A percentile compares a stretch with the other conserved stretches of the same genome.
phyloP scores from a whole-genome alignment of 1,140 invertebrate species.

The Maniola jurtina region DNA sequence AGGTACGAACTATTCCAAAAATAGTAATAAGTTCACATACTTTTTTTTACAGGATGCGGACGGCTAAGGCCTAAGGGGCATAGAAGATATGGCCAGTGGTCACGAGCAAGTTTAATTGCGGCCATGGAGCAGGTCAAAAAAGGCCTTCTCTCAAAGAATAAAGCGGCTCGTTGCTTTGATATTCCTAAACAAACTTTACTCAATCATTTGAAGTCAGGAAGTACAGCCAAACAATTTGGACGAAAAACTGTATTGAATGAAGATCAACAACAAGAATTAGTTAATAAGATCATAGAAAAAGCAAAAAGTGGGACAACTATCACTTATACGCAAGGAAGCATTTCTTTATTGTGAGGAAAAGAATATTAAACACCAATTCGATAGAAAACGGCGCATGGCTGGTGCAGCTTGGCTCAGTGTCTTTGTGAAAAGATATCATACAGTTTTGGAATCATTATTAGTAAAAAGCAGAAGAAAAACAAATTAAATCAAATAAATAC shows the following conservation, averaged over 20 bases:
- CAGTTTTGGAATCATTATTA: too few relatives aligned
- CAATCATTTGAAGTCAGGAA: background rate
- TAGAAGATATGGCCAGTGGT: background rate
- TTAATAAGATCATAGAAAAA: background rate
- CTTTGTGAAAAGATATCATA: background rate
- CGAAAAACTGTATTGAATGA: background rate
- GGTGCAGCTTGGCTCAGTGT: background rate
- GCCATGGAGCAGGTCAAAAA: background rate
- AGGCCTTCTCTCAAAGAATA: background rate
- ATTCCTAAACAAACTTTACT: background rate
- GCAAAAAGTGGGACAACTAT: background rate
- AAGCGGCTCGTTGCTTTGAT: background rate
- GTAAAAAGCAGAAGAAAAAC: too few relatives aligned
- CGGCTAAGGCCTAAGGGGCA: background rate
- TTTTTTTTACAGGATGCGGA: too few relatives aligned
- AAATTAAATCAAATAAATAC: too few relatives aligned
- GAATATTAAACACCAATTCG: background rate
- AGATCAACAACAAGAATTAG: background rate
- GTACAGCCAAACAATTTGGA: background rate
- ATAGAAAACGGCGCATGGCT: background rate
- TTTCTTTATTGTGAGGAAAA: slow-evolving; percentile 3
- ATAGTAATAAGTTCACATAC: too few relatives aligned
- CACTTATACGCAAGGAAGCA: background rate
- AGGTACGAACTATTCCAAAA: too few relatives aligned
- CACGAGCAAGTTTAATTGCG: background rate